These are phyloP conservation scores for Anneissia japonica DNA, from an alignment of 35 echinoderm and acorn worm genomes.

Conservation along the genomic window DNA sequence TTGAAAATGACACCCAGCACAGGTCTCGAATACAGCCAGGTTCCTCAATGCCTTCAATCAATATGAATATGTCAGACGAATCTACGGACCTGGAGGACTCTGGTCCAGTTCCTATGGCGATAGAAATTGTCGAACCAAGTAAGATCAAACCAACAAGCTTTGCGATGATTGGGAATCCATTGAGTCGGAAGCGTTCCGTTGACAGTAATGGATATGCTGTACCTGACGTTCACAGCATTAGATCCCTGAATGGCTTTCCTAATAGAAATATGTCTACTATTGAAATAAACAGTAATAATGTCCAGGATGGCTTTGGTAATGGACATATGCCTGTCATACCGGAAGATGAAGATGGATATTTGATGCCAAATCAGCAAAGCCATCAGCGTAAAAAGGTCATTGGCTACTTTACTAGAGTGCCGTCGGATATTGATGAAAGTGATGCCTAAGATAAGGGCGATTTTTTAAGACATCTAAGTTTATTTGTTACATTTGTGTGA, in stretches of 20 bases:
- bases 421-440: too few relatives aligned
- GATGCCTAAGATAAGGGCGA: too few relatives aligned
- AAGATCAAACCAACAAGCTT: neutral
- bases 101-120: neutral
- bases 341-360: neutral
- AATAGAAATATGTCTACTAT: too few relatives aligned
- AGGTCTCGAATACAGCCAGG: neutral
- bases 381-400: neutral
- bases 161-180: neutral
- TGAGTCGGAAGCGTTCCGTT: neutral
- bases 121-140: neutral
- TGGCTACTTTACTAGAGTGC: neutral
- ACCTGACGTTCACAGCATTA: neutral
- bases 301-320: too few relatives aligned
- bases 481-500: too few relatives aligned
- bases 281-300: too few relatives aligned
- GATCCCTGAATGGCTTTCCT: too few relatives aligned
- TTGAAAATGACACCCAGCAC: neutral
- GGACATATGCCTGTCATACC: too few relatives aligned
- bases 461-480: too few relatives aligned
- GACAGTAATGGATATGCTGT: neutral
- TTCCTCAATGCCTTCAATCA: neutral
- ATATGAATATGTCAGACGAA: neutral
- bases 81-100: neutral
- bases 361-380: neutral